Conservation (phyloP, 2,113 vertebrate genomes). For the Athene noctua region DNA sequence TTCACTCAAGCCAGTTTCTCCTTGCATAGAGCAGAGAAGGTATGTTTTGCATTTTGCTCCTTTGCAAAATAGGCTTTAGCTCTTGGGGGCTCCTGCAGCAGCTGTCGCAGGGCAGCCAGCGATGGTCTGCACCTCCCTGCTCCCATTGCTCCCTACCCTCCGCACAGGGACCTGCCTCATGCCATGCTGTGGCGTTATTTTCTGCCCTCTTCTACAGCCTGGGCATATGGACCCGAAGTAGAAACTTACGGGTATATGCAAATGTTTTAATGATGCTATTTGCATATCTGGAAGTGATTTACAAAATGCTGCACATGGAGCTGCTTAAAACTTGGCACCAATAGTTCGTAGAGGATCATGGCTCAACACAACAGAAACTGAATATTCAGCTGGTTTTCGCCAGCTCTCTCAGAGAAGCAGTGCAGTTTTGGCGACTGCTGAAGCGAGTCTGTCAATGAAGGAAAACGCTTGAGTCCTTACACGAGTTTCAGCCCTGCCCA, state of each 20-base stretch:
- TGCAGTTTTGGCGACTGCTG: constrained; percentile 27
- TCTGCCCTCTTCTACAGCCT: constrained; percentile 49
- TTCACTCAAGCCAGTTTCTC: neutral
- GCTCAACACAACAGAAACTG: constrained; percentile 56
- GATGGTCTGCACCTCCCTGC: neutral
- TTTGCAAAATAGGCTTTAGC: neutral
- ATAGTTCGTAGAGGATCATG: constrained; percentile 44
- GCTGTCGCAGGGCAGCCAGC: neutral
- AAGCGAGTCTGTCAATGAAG: constrained; percentile 53
- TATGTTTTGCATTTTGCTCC: neutral
- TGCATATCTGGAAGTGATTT: constrained; percentile 70
- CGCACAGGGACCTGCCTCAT: rapidly evolving
- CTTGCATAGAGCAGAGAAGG: neutral
- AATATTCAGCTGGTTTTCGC: constrained; percentile 62
- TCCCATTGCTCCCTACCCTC: neutral
- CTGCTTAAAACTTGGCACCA: constrained; percentile 66
- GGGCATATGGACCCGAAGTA: constrained; percentile 57
- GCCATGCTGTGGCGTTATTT: neutral
- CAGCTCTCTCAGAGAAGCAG: constrained; percentile 24
- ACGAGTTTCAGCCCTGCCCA: constrained; percentile 33
- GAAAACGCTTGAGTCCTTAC: neutral
- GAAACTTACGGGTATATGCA: constrained; percentile 57
- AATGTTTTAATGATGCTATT: constrained; percentile 69
- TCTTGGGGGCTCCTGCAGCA: neutral
- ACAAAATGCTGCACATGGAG: constrained; percentile 63